A percentile compares a stretch with the other conserved stretches of the same genome.
These are phyloP conservation scores for Craseonycteris thonglongyai DNA, from an alignment of 2,113 vertebrate genomes.

Conservation along the genomic window DNA sequence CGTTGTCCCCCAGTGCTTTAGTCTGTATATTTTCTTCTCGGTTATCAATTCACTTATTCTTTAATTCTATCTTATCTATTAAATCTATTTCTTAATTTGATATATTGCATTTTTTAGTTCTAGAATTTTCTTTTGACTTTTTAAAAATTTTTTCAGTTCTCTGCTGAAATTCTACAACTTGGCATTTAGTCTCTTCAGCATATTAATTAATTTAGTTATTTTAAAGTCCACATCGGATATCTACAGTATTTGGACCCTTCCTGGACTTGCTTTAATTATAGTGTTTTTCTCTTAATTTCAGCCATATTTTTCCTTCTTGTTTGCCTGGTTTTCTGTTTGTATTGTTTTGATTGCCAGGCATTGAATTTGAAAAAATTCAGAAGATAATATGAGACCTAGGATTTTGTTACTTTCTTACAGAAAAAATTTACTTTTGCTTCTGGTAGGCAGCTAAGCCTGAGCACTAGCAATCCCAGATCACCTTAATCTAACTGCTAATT, in stretches of 20 bases:
- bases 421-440: conserved; percentile 34
- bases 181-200: background rate
- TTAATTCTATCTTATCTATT: background rate
- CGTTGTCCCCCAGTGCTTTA: background rate
- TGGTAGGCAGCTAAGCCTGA: background rate
- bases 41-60: background rate
- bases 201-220: background rate
- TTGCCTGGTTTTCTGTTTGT: background rate
- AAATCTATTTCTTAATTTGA: conserved; percentile 3
- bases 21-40: background rate
- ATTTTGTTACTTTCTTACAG: background rate
- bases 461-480: background rate
- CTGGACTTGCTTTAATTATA: background rate
- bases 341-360: background rate
- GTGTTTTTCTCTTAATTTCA: conserved; percentile 19
- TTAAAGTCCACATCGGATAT: background rate
- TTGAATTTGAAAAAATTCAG: background rate
- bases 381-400: background rate
- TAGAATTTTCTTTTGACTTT: background rate
- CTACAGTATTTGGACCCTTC: background rate
- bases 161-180: background rate
- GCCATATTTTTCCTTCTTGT: background rate
- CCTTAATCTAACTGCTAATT: background rate
- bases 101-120: background rate
- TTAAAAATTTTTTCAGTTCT: background rate